Conservation (phyloP, 2,888 invertebrate genomes). For the Drosophila falleni region DNA sequence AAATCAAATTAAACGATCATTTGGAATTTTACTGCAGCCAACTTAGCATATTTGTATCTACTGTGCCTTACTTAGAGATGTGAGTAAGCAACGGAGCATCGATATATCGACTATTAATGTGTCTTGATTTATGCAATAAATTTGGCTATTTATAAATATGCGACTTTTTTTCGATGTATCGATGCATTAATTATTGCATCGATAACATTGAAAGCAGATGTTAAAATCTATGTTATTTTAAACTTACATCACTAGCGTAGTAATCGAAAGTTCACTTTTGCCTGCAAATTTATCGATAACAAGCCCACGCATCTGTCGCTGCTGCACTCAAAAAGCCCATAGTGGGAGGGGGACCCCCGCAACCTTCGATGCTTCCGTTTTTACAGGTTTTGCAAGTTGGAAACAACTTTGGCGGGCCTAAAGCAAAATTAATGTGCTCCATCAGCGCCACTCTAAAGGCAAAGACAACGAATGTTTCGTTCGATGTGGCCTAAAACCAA, state of each 20-base stretch:
- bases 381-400: constrained; percentile 69
- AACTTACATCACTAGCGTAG: background rate
- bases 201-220: background rate
- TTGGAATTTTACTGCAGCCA: constrained; percentile 1
- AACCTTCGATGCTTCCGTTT: constrained; percentile 72
- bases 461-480: constrained; percentile 14
- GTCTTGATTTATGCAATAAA: background rate
- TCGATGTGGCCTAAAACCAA: constrained; percentile 68
- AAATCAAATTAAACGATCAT: constrained; percentile 1
- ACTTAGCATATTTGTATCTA: background rate
- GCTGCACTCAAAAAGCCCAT: constrained; percentile 10
- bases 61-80: background rate
- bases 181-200: background rate
- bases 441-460: constrained; percentile 52
- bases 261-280: constrained; percentile 20
- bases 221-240: background rate
- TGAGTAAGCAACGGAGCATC: no score
- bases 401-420: constrained; percentile 65
- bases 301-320: constrained; percentile 20
- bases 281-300: constrained; percentile 29
- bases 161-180: background rate
- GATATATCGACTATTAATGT: background rate
- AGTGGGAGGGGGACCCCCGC: background rate
- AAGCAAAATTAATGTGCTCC: constrained; percentile 79
- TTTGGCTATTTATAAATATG: no score